Evolutionary conservation across 2,888 invertebrate genomes (phyloP), one percentile per base, ranked within the genome.

Genomic region (Drosophila birchii): DNA sequence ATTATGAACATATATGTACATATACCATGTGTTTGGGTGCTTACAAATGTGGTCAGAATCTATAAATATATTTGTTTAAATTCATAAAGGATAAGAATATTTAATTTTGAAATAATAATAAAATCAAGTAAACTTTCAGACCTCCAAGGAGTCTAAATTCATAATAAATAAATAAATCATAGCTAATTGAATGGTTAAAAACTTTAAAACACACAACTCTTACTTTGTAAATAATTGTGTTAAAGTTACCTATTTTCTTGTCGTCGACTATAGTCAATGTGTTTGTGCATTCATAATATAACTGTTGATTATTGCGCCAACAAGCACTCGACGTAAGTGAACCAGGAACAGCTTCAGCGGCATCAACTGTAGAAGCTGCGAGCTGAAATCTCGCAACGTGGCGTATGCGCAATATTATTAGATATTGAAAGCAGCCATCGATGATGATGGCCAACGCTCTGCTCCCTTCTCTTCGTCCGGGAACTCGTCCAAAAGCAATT

Each of bases 231-330:
- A 7, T 11, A 43, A 43, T 12, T 44, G 2, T 3, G 12, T 8
- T 2, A 6, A 18, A 7, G 16, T 14, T n/a, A 2, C 9, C 20
- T 47, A 47, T 6, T 16, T 3, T 18, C 16, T 26, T 20, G 16
- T 12, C 64, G 14, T 2, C 4, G 36, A 51, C 44, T 55, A 49
- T 49, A 2, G 18, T 62, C 54, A 29, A 51, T 78, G 57, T 86
- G 72, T 56, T 70, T 79, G 75, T 88, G 82, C 88, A 86, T 84
- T 88, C 81, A 88, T 86, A 86, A 84, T 83, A 81, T 71, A 89
- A 87, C 85, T 86, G 85, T 86, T 88, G 89, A 88, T 86, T 86
- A 86, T 87, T 86, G 87, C 84, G 84, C 89, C 89, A 86, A 89
- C 85, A 81, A 80, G 84, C 89, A 86, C 87, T 86, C 86, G 75